These are phyloP conservation scores for Cyphomyrus plagiostoma DNA, from an alignment of 2,113 vertebrate species.

Conservation along the genomic window DNA sequence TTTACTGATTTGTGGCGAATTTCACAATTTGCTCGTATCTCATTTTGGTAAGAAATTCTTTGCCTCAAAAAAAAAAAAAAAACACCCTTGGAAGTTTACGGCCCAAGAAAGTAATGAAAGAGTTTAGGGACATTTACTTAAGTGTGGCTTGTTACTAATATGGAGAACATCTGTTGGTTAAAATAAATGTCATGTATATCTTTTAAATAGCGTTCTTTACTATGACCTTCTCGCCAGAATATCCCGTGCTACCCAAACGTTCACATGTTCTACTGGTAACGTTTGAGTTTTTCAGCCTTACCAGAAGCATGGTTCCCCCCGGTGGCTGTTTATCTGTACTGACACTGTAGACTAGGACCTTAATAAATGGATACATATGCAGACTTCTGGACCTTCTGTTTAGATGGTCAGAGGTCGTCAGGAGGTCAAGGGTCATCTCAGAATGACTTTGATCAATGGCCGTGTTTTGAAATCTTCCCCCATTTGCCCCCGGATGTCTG, in stretches of 20 bases:
- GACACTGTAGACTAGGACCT: not conserved
- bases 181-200: not conserved
- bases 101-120: not conserved
- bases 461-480: slow-evolving; percentile 10
- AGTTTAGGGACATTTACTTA: not conserved
- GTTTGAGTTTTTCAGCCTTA: not conserved
- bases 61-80: not conserved
- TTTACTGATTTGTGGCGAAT: not conserved
- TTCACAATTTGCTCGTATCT: not conserved
- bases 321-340: not conserved
- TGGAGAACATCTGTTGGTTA: not conserved
- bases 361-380: not conserved
- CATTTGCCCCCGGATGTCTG: slow-evolving; percentile 14
- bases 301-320: not conserved
- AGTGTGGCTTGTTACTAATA: not conserved
- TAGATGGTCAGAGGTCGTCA: slow-evolving; percentile 17
- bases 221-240: not conserved
- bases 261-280: not conserved
- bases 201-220: not conserved
- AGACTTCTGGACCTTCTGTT: not conserved
- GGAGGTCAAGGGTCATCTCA: slow-evolving; percentile 23
- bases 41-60: not conserved
- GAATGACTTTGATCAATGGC: slow-evolving; percentile 32
- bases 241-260: not conserved
- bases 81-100: not conserved